Percentiles rank a stretch among this genome's conserved stretches.
phyloP scores from a whole-genome alignment of 2,113 vertebrate genomes.

The Himantopus leucocephalus region DNA sequence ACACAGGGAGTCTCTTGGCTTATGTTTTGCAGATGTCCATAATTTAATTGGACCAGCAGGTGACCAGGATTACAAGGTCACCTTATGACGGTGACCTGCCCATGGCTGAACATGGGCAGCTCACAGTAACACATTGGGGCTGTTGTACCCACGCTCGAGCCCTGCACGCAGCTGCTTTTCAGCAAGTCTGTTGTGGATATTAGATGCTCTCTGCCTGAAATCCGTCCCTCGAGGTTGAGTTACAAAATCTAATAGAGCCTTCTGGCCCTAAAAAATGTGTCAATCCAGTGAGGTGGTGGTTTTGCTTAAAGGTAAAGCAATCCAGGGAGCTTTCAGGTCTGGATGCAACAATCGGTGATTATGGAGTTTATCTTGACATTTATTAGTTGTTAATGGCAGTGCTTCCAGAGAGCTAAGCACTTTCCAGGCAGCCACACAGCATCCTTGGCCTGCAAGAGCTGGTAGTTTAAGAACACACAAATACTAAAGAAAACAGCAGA shows the following conservation, averaged over 20 bases:
- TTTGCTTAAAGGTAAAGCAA: slow-evolving; percentile 16
- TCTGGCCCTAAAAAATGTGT: not conserved
- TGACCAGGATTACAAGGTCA: slow-evolving; percentile 19
- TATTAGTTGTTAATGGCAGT: slow-evolving; percentile 23
- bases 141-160: accelerated
- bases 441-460: not conserved
- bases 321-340: not conserved
- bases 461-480: not conserved
- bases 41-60: slow-evolving; percentile 47
- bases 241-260: not conserved
- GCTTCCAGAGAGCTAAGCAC: not conserved
- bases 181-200: not conserved
- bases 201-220: not conserved
- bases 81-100: not conserved
- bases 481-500: not conserved
- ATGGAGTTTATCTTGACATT: slow-evolving; percentile 7
- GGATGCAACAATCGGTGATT: not conserved
- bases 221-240: not conserved
- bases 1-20: slow-evolving; percentile 5
- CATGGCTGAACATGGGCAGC: not conserved
- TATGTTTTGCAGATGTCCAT: slow-evolving; percentile 56
- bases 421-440: not conserved
- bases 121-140: not conserved
- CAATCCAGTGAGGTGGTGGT: not conserved
- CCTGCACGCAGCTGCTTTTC: not conserved